phyloP scores from a whole-genome alignment of 2,113 vertebrate species.

The Pygoscelis antarcticus region DNA sequence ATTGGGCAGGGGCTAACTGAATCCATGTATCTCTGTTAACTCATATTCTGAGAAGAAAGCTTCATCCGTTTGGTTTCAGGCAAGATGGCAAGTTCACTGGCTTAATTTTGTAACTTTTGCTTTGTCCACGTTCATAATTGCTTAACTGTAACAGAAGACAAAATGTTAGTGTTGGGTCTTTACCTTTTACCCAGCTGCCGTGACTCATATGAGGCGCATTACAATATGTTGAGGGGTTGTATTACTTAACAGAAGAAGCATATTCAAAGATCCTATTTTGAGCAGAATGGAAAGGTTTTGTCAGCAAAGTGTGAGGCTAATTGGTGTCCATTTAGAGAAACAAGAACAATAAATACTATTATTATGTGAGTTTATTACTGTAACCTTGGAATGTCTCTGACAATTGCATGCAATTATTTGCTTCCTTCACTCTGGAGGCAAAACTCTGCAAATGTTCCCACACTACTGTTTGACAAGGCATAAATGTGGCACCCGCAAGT shows the following conservation, averaged over 20 bases:
- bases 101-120: not conserved
- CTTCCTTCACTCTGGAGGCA: not conserved
- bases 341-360: not conserved
- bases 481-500: not conserved
- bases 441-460: not conserved
- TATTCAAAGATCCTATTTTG: not conserved
- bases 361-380: not conserved
- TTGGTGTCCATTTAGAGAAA: not conserved
- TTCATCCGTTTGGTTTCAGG: not conserved
- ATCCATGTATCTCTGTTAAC: not conserved
- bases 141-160: not conserved
- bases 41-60: not conserved
- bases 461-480: not conserved
- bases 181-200: not conserved
- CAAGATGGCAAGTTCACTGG: not conserved
- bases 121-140: not conserved
- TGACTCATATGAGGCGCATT: not conserved
- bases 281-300: not conserved
- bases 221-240: not conserved
- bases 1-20: not conserved
- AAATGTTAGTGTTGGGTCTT: not conserved
- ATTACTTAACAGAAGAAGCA: not conserved
- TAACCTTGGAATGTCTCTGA: not conserved
- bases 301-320: not conserved
- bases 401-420: not conserved